These are phyloP conservation scores for Chelon auratus DNA, from an alignment of 2,797 vertebrate genomes.

Conservation along the genomic window DNA sequence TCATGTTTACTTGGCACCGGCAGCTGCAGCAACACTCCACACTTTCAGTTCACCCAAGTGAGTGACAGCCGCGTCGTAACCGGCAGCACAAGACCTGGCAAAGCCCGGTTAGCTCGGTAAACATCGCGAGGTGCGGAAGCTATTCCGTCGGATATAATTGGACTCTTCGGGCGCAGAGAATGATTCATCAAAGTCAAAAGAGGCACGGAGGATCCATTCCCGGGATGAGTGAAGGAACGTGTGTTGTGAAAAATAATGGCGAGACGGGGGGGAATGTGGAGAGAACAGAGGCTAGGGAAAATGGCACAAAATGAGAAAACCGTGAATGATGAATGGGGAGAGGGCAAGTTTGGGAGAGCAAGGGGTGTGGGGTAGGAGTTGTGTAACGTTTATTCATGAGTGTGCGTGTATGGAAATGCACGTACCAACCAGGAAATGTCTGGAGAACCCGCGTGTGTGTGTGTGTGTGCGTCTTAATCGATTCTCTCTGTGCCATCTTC, in stretches of 20 bases:
- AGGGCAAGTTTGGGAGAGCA: slow-evolving; percentile 42
- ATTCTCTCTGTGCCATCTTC: slow-evolving; percentile 74
- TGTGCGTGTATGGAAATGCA: slow-evolving; percentile 28
- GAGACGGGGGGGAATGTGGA: slow-evolving; percentile 26
- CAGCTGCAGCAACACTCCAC: slow-evolving; percentile 29
- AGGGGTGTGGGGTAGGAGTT: slow-evolving; percentile 43
- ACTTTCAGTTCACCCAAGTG: slow-evolving; percentile 41
- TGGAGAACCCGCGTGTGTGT: slow-evolving; percentile 16
- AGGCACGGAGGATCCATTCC: slow-evolving; percentile 32
- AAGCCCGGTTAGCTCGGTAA: slow-evolving; percentile 50
- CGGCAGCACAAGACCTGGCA: slow-evolving; percentile 41
- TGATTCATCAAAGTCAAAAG: slow-evolving; percentile 65
- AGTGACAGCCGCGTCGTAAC: slow-evolving; percentile 48
- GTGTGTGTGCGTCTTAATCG: slow-evolving; percentile 60
- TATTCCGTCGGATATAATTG: slow-evolving; percentile 62
- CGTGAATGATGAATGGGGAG: slow-evolving; percentile 61
- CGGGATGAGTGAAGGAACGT: slow-evolving; percentile 44
- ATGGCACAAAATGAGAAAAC: slow-evolving; percentile 60
- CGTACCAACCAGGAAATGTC: slow-evolving; percentile 43
- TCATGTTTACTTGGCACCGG: slow-evolving; percentile 44
- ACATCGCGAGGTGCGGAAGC: slow-evolving; percentile 39
- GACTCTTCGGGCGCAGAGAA: slow-evolving; percentile 45
- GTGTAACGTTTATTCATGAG: slow-evolving; percentile 52
- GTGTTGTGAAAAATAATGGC: slow-evolving; percentile 45
- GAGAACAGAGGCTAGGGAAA: slow-evolving; percentile 33